Base-by-base conservation (phyloP, 2,888 invertebrate species). In the Digitonthophagus gazella region DNA sequence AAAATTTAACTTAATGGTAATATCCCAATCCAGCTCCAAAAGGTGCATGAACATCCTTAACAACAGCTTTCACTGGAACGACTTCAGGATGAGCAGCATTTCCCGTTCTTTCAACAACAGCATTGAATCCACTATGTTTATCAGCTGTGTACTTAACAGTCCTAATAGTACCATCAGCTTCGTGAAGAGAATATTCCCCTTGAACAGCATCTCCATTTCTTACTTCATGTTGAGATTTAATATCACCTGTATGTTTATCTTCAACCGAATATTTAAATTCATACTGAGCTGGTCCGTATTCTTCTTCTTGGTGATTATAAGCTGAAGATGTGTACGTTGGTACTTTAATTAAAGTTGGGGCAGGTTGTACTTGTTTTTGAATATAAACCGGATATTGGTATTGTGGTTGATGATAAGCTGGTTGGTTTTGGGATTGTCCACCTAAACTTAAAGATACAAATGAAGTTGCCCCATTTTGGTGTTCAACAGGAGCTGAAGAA, bases 61-160 rank as follows among this genome's bases (percentile, higher is more conserved):
- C 19, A 15, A 16, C 61, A n/a, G n/a, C n/a, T n/a, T n/a, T n/a
- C n/a, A n/a, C n/a, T n/a, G n/a, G n/a, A n/a, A n/a, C n/a, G 54
- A 61, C 64, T 66, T 68, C 28, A 14, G 73, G 75, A 66, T 74
- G 75, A 16, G 64, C 44, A 8, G 66, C 66, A 55, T 66, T 63
- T 54, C 69, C 69, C 22, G 22, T 69, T 22, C 66, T 67, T 5
- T 66, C 16, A 18, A 65, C 65, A 15, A 65, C 68, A 57, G 68
- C 68, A 16, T 68, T 68, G 15, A 68, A 68, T 11, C 65, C 65
- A 19, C 22, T 68, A 15, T 67, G 44, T 20, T 68, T 68, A 58
- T 68, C 68, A 15, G 65, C 65, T 56, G 68, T 56, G 15, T 68
- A 68, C 16, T 65, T 65, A 2, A 68, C 65, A n/a, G 57, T 57